Base-by-base conservation (phyloP, 1,140 invertebrate genomes). In the Apocrypta bakeri region DNA sequence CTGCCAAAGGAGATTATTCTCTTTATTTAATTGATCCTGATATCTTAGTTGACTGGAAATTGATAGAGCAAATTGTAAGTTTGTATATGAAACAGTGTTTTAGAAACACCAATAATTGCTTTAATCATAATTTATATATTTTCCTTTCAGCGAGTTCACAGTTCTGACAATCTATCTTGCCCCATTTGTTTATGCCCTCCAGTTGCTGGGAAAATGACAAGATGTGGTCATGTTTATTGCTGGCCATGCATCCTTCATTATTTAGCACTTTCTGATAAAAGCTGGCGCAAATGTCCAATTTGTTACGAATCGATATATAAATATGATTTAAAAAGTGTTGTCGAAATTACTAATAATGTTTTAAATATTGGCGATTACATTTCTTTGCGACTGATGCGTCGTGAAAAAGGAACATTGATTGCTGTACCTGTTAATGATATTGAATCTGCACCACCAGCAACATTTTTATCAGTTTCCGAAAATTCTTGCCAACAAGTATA, bases 191-290 rank as follows among this genome's bases (percentile, higher is more conserved):
- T 99, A 66, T 95, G 95, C 88, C 91, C 94, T 69, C 97, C 97
- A 31, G 92, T 95, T 77, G 96, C 97, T 85, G 97, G 95, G 3
- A 97, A 98, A 92, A 97, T 99, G 88, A 98, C 98, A 0, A 94
- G 95, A 42, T 99, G 98, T 92, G 98, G 98, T 29, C 98, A 99
- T 90, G 95, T 98, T 81, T 99, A 97, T 89, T 99, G 98, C 90
- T 99, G 97, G 97, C 94, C 97, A 0, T 99, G 98, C 89, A 95
- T 99, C 86, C 93, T 99, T 27, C 98, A 99, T 90, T 99, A 99
- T 91, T 92, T 98, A 80, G 94, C 96, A 24, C 91, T 98, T 2
- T 95, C 95, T 66, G 96, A 98, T 86, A 96, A 96, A 92, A 88
- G 94, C 71, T 94, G 94, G 94, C 91, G 95, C 85, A 94, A 95